Percentiles rank a stretch among this genome's conserved stretches.
These are phyloP conservation scores for Rhizomys pruinosus DNA, from an alignment of 2,113 vertebrate species.

Conservation along the genomic window DNA sequence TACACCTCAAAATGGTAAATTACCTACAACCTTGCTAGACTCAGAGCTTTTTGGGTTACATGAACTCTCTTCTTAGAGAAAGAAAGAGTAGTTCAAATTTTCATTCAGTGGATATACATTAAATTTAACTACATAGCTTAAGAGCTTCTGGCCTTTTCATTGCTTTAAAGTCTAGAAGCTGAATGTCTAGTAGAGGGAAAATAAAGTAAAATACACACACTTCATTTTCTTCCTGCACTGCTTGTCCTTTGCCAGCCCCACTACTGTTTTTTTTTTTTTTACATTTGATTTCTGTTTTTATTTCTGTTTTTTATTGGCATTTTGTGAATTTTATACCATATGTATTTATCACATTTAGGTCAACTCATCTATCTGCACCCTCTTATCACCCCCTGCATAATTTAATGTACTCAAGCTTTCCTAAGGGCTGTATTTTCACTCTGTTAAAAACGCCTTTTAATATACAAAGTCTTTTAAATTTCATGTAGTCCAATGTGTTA, in stretches of 20 bases:
- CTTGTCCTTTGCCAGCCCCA: background rate
- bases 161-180: background rate
- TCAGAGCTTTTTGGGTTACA: constrained; percentile 35
- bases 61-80: background rate
- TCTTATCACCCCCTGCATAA: no score
- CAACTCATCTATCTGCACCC: no score
- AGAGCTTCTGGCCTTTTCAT: background rate
- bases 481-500: no score
- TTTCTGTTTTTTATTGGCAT: no score
- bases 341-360: no score
- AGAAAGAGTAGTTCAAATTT: background rate
- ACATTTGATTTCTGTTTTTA: no score
- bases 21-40: background rate
- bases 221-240: background rate
- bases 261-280: background rate
- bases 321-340: no score
- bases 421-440: no score
- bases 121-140: background rate
- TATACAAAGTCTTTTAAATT: no score
- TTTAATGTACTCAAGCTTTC: no score
- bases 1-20: background rate
- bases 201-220: background rate
- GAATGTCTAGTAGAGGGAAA: background rate
- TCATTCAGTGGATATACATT: background rate
- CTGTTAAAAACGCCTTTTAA: no score